phyloP scores from a whole-genome alignment of 2,888 invertebrate genomes.

The Rhopalosiphum nymphaeae region DNA sequence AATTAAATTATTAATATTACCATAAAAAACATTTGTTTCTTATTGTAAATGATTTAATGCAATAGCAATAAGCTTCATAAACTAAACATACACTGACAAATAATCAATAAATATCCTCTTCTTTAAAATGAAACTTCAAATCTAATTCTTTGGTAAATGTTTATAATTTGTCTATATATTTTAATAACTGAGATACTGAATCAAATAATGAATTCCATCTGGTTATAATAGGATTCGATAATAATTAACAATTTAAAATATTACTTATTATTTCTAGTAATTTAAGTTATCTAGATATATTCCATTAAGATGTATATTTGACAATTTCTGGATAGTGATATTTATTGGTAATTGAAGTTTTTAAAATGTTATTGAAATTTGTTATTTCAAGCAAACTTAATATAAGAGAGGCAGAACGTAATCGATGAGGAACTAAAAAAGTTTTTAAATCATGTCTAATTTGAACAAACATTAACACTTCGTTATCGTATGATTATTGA shows the following conservation, averaged over 20 bases:
- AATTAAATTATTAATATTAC: too few relatives aligned
- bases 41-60: too few relatives aligned
- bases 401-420: background rate
- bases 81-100: too few relatives aligned
- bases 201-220: conserved; percentile 4
- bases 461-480: background rate
- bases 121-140: too few relatives aligned
- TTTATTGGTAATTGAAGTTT: background rate
- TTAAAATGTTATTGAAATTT: background rate
- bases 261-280: background rate
- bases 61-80: too few relatives aligned
- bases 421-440: background rate
- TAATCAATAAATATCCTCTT: too few relatives aligned
- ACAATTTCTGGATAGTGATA: background rate
- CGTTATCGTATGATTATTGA: background rate
- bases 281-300: background rate
- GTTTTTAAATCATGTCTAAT: background rate
- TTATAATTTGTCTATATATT: background rate
- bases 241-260: background rate
- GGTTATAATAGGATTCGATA: background rate
- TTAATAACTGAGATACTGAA: background rate
- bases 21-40: too few relatives aligned
- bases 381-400: background rate
- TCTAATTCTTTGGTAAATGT: too few relatives aligned
- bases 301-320: background rate